Evolutionary conservation across 2,888 invertebrate species (phyloP), one percentile per base, ranked within the genome.

Genomic region (Proisotoma minuta): DNA sequence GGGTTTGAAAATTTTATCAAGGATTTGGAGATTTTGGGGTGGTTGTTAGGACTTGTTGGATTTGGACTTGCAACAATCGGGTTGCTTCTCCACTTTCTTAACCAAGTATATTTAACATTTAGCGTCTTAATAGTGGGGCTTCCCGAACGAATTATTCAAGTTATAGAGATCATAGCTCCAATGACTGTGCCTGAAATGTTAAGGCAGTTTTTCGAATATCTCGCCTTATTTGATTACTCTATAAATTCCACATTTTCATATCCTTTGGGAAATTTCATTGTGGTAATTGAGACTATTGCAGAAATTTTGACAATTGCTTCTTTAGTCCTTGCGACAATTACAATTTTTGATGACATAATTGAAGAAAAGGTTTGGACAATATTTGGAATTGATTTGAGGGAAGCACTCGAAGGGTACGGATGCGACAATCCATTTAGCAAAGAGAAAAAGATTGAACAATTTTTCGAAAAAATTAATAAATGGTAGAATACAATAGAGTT

Each of bases 321-420:
- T 47, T 18, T 47, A 18, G 20, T 18, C n/a, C 47, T 47, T 10
- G 47, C 47, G 5, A 47, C n/a, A 5, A 47, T 47, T 47, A 47
- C 47, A 5, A 47, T 47, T n/a, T 47, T 47, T 20, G 47, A 47
- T 5, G 47, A 47, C n/a, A 20, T 47, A 5, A 18, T 47, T n/a
- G 47, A 47, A 20, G 47, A 47, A 47, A 47, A 47, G 18, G 47
- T 47, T 47, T 10, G n/a, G 47, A 20, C 47, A n/a, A 20, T 47
- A 5, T 47, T 47, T 47, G 47, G 47, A 47, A 47, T 47, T 20
- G 47, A 47, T 18, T 47, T 47, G 47, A 47, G 47, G n/a, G 47
- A 47, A 47, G 10, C n/a, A 5, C n/a, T 47, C 20, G 47, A 47
- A 18, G 47, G 47, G 10, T 47, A 47, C 20, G 47, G 47, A 20